Conservation (phyloP, 2,113 vertebrate genomes). For the Planiliza haematocheilus region DNA sequence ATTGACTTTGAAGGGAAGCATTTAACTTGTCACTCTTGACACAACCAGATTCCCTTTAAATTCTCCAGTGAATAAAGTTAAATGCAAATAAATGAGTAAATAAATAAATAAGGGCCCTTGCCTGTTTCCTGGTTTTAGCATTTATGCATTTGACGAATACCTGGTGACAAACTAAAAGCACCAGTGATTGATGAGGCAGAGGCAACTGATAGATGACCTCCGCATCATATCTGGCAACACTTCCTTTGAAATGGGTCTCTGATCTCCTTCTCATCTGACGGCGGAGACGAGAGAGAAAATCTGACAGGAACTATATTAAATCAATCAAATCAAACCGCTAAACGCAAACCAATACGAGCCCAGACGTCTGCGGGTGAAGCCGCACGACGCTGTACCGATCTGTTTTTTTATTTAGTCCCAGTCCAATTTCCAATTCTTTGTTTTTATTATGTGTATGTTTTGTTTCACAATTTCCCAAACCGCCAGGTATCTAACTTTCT, state of each 20-base stretch:
- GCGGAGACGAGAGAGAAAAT: slow-evolving; percentile 14
- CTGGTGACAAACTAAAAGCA: slow-evolving; percentile 9
- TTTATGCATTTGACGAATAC: slow-evolving; percentile 13
- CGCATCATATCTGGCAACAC: slow-evolving; percentile 20
- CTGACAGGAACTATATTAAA: slow-evolving; percentile 9
- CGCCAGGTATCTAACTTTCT: no score
- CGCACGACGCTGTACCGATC: background rate
- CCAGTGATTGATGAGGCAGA: slow-evolving; percentile 14
- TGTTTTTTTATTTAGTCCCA: no score
- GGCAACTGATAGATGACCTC: slow-evolving; percentile 12
- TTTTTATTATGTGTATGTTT: no score
- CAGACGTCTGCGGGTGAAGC: slow-evolving; percentile 16
- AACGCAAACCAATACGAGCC: background rate
- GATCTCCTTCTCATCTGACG: slow-evolving; percentile 6
- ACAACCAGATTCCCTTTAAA: background rate
- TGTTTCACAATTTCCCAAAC: no score
- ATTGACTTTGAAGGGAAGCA: slow-evolving; percentile 7
- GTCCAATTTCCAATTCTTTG: no score
- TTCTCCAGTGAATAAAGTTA: background rate
- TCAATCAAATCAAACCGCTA: slow-evolving; percentile 13
- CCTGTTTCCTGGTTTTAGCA: slow-evolving; percentile 1
- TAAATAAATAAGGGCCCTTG: no score
- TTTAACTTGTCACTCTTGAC: background rate
- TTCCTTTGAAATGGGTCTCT: slow-evolving; percentile 27
- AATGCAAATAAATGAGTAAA: background rate